Conservation (phyloP, 2,113 vertebrate species). For the Craseonycteris thonglongyai region DNA sequence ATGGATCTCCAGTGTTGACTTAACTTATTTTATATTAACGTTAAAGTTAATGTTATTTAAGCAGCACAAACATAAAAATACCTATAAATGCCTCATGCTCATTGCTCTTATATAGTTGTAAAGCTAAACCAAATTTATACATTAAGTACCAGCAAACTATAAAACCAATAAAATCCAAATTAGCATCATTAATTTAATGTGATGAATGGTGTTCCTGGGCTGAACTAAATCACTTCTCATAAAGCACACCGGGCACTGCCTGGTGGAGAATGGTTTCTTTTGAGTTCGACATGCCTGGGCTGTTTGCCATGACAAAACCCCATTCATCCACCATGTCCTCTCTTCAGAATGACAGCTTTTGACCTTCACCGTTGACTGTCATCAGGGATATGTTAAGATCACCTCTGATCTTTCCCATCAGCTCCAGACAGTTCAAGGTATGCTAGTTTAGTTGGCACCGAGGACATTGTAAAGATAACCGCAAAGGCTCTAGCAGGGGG, state of each 20-base stretch:
- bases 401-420: background rate
- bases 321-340: background rate
- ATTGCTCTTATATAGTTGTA: background rate
- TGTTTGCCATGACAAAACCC: background rate
- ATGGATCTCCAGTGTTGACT: background rate
- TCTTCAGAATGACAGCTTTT: background rate
- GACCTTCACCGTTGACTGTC: background rate
- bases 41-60: constrained; percentile 45
- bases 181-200: constrained; percentile 43
- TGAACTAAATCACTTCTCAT: background rate
- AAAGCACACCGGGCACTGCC: rapidly evolving
- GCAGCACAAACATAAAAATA: background rate
- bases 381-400: background rate
- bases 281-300: background rate
- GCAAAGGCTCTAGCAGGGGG: background rate
- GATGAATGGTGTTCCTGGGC: background rate
- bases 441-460: too few species aligned
- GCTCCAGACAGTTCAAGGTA: background rate
- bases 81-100: background rate
- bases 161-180: constrained; percentile 51
- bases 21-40: background rate
- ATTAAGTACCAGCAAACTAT: constrained; percentile 34
- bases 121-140: constrained; percentile 17
- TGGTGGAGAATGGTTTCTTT: background rate
- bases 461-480: background rate